phyloP scores from a whole-genome alignment of 2,113 vertebrate species.

The Corynorhinus townsendii region DNA sequence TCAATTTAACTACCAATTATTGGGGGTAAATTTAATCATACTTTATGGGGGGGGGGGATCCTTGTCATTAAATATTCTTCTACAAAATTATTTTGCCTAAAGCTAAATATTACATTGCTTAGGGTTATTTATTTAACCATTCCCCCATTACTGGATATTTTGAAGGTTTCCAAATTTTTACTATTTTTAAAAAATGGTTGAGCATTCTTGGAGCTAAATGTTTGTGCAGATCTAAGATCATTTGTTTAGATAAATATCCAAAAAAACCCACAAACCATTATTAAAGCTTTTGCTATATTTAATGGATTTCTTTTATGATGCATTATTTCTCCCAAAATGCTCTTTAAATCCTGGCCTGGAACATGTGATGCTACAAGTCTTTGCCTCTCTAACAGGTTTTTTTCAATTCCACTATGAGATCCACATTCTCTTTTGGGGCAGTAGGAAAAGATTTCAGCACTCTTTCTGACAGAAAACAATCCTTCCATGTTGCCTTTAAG shows the following conservation, averaged over 20 bases:
- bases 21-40: neutral
- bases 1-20: neutral
- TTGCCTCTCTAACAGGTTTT: neutral
- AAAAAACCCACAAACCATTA: neutral
- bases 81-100: neutral
- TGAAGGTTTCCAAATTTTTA: neutral
- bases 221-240: neutral
- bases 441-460: neutral
- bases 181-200: neutral
- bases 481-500: neutral
- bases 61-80: neutral
- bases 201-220: neutral
- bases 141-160: neutral
- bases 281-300: neutral
- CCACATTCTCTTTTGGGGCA: neutral
- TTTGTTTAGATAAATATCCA: slow-evolving; percentile 9
- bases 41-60: neutral
- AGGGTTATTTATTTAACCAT: neutral
- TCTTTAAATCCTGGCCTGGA: neutral
- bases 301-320: neutral
- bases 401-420: neutral
- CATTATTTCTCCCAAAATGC: neutral
- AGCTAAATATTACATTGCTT: neutral
- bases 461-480: neutral
- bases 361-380: neutral